Base-by-base conservation (phyloP, 2,797 vertebrate genomes). In the Chromis chromis region DNA sequence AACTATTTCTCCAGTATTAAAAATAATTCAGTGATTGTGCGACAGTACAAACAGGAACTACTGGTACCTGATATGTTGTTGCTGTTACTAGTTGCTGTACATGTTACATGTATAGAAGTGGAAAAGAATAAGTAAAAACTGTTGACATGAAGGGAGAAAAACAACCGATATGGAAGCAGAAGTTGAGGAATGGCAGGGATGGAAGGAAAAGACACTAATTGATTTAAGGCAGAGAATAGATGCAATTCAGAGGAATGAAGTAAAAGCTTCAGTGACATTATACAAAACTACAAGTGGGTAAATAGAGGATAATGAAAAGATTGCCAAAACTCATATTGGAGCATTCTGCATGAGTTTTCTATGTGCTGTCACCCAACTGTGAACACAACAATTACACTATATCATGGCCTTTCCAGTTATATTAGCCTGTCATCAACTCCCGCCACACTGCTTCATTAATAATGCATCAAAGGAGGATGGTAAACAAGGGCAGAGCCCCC, bases 401-500 rank as follows among this genome's bases (percentile, higher is more conserved):
- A 62, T 46, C 53, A 65, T 14, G 14, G 24, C 55, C 31, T 65
- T 39, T 71, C 39, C 62, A 70, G 57, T 74, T 67, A 36, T 61
- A 72, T 70, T 49, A 75, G 48, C 36, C 40, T 24, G 54, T 79
- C 61, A 57, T 72, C 68, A 71, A 63, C 70, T 76, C 66, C 74
- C 9, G 27, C 49, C 69, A 78, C 73, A 56, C 24, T 36, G 73
- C 82, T 75, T 88, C 77, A 86, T 90, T 87, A 90, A 90, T 74
- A 83, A 84, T 85, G 81, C 83, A 89, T 83, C 79, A 84, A 60
- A 86, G 66, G 54, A 85, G 42, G 77, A 70, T 58, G 78, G 65
- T 86, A 84, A 88, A 89, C 83, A 90, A 89, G 84, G 81, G 68
- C 86, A 88, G 42, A 82, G 65, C 60, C 64, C 57, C 81, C 88